Evolutionary conservation across 1,140 invertebrate species (phyloP).

Genomic region (Hermetia illucens): DNA sequence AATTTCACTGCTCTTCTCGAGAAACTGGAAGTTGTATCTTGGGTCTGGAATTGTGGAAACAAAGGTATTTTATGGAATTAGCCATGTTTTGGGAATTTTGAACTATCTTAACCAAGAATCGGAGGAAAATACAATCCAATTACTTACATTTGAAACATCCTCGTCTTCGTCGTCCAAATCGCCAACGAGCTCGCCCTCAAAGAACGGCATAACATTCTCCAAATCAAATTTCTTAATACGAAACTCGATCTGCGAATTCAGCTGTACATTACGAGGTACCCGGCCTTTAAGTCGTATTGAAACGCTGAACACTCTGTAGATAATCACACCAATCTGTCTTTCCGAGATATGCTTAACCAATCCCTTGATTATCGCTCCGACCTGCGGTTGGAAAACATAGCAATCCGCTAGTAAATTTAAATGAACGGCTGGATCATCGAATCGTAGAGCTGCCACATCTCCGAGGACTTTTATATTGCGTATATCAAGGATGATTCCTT

Average conservation of each 20-base stretch:
- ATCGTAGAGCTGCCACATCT: slow-evolving; percentile 26
- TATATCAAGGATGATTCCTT: slow-evolving; percentile 42
- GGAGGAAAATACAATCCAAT: too few species aligned
- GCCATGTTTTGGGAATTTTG: too few species aligned
- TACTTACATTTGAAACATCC: too few species aligned
- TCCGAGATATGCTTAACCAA: slow-evolving; percentile 19
- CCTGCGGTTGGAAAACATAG: slow-evolving; percentile 39
- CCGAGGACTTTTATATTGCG: slow-evolving; percentile 39
- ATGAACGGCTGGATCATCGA: slow-evolving; percentile 37
- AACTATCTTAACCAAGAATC: too few species aligned
- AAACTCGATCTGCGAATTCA: slow-evolving; percentile 24
- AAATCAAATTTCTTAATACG: slow-evolving; percentile 25
- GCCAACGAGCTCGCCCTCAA: slow-evolving; percentile 24
- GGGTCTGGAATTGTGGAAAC: too few species aligned
- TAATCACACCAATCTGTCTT: slow-evolving; percentile 20
- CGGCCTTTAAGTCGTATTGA: slow-evolving; percentile 18
- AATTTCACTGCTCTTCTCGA: too few species aligned
- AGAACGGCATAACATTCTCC: slow-evolving; percentile 20
- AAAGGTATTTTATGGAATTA: too few species aligned
- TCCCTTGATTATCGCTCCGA: slow-evolving; percentile 32
- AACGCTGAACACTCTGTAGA: slow-evolving; percentile 28
- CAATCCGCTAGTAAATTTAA: slow-evolving; percentile 39
- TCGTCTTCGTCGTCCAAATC: too few species aligned
- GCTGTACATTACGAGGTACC: slow-evolving; percentile 11
- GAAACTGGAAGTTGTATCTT: too few species aligned